phyloP scores from a whole-genome alignment of 2,797 vertebrate genomes.

The Cichlasoma orientale region DNA sequence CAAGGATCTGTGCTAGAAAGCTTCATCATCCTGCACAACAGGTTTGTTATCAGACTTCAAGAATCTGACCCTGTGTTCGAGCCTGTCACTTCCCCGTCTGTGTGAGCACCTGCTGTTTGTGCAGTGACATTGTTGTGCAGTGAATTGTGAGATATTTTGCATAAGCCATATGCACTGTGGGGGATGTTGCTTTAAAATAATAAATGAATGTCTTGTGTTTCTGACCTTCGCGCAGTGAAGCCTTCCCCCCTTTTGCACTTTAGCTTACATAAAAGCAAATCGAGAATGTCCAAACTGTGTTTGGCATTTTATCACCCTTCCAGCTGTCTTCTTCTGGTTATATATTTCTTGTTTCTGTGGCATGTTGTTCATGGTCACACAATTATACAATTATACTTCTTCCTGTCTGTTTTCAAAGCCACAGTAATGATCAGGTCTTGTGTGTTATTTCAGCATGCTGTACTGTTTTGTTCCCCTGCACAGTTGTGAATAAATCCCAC shows the following conservation, averaged over 20 bases:
- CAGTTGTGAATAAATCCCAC: background rate
- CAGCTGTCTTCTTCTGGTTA: background rate
- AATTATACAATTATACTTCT: background rate
- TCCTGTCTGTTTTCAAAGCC: background rate
- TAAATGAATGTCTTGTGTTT: conserved; percentile 64
- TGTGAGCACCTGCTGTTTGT: conserved; percentile 65
- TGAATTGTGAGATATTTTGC: conserved; percentile 28
- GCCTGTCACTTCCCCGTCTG: background rate
- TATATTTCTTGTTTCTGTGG: background rate
- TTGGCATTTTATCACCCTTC: background rate
- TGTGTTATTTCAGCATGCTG: background rate
- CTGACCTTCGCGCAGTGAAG: conserved; percentile 50
- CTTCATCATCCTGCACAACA: background rate
- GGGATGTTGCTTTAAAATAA: conserved; percentile 49
- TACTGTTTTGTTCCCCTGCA: background rate
- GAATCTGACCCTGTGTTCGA: conserved; percentile 30
- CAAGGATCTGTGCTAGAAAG: background rate
- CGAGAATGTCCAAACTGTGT: conserved; percentile 26
- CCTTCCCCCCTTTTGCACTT: conserved; percentile 37
- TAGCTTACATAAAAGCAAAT: conserved; percentile 41
- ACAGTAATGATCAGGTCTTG: background rate
- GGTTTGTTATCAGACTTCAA: conserved; percentile 22
- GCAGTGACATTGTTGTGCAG: background rate
- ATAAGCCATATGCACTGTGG: conserved; percentile 25
- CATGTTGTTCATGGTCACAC: background rate